Conservation (phyloP, 2,888 invertebrate species). For the Aphidius colemani region DNA sequence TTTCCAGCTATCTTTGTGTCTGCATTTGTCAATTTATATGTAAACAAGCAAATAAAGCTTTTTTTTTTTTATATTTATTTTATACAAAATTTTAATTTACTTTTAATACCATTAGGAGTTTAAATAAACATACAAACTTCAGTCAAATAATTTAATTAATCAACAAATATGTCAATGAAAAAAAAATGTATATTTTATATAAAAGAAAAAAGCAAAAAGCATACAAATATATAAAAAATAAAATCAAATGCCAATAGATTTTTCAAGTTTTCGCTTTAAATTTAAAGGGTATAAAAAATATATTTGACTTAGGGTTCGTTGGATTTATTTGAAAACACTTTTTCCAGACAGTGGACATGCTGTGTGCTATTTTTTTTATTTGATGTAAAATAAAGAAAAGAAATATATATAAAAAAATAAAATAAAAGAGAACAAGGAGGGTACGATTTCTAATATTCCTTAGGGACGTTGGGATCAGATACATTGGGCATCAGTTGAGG, state of each 20-base stretch:
- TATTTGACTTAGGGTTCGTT: conserved; percentile 30
- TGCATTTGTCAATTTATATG: conserved; percentile 3
- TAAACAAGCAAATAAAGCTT: not conserved
- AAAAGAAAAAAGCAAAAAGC: conserved; percentile 27
- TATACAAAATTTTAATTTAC: no score
- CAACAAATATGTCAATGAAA: not conserved
- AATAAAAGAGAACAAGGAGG: conserved; percentile 29
- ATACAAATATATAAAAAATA: not conserved
- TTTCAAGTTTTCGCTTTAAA: conserved; percentile 14
- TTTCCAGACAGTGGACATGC: conserved; percentile 13
- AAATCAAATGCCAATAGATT: conserved; percentile 6
- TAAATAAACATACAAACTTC: not conserved
- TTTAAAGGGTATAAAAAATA: conserved; percentile 30
- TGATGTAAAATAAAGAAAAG: conserved; percentile 16
- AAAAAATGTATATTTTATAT: conserved; percentile 14
- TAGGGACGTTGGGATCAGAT: conserved; percentile 51
- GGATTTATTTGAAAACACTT: conserved; percentile 42
- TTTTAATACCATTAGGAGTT: no score
- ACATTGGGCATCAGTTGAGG: conserved; percentile 49
- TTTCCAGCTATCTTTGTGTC: conserved; percentile 46
- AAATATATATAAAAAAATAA: conserved; percentile 23
- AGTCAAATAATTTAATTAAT: conserved; percentile 1
- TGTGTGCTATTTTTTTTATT: conserved; percentile 17
- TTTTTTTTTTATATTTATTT: no score
- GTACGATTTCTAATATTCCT: conserved; percentile 55